Evolutionary conservation across 2,888 invertebrate genomes (phyloP).

Genomic region (Trisateles emortualis): DNA sequence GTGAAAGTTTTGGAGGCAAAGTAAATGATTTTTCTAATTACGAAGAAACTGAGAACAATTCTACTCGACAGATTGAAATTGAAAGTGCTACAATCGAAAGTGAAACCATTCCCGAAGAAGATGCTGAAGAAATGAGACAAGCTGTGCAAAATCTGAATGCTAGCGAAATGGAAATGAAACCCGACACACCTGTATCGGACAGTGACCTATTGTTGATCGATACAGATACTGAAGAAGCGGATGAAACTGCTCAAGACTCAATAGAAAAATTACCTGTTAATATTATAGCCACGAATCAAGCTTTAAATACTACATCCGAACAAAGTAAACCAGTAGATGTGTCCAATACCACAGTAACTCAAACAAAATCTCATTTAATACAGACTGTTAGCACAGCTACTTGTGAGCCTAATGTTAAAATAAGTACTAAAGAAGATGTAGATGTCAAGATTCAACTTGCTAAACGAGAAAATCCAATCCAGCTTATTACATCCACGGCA

Average conservation of each 20-base stretch:
- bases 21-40: slow-evolving; percentile 85
- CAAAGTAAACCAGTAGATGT: slow-evolving; percentile 72
- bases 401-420: slow-evolving; percentile 62
- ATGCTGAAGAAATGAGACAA: slow-evolving; percentile 94
- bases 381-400: slow-evolving; percentile 62
- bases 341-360: slow-evolving; percentile 60
- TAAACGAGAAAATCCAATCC: slow-evolving; percentile 65
- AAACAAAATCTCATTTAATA: slow-evolving; percentile 68
- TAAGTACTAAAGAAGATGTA: slow-evolving; percentile 48
- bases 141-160: slow-evolving; percentile 93
- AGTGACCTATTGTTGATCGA: slow-evolving; percentile 94
- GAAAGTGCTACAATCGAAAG: slow-evolving; percentile 78
- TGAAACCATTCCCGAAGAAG: slow-evolving; percentile 89
- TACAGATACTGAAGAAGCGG: slow-evolving; percentile 93
- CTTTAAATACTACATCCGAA: slow-evolving; percentile 57
- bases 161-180: slow-evolving; percentile 91
- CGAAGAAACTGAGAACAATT: slow-evolving; percentile 81
- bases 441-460: slow-evolving; percentile 70
- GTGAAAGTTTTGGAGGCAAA: slow-evolving; percentile 93
- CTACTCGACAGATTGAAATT: slow-evolving; percentile 73
- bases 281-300: slow-evolving; percentile 73
- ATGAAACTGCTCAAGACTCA: slow-evolving; percentile 84
- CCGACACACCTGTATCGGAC: slow-evolving; percentile 94
- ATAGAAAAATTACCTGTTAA: slow-evolving; percentile 71
- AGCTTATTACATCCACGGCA: slow-evolving; percentile 74